Conservation (phyloP, 2,797 vertebrate species). For the Pangasius mekongensis region DNA sequence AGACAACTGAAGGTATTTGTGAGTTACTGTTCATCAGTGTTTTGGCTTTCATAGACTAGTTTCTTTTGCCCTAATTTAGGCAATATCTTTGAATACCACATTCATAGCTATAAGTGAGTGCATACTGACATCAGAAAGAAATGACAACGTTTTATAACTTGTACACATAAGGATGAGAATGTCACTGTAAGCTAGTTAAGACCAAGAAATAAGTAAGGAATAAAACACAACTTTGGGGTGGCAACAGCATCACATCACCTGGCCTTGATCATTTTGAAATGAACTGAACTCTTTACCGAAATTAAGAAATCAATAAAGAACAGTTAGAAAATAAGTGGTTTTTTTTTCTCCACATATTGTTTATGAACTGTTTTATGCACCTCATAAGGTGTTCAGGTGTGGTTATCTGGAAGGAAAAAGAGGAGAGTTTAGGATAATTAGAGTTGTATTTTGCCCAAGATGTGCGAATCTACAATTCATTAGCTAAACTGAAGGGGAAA, state of each 20-base stretch:
- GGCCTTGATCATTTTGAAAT: neutral
- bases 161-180: too few relatives aligned
- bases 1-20: too few relatives aligned
- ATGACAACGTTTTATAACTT: neutral
- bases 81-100: neutral
- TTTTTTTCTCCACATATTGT: neutral
- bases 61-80: neutral
- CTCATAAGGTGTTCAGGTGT: neutral
- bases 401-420: neutral
- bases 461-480: slow-evolving; percentile 41
- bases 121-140: too few relatives aligned
- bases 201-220: neutral
- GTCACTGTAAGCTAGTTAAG: neutral
- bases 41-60: neutral
- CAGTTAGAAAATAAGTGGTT: neutral
- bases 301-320: neutral
- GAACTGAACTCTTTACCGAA: neutral
- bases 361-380: neutral
- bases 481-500: neutral
- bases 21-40: neutral
- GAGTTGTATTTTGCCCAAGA: slow-evolving; percentile 18
- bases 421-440: neutral
- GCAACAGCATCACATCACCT: neutral
- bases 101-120: neutral
- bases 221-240: neutral